phyloP scores from a whole-genome alignment of 2,113 vertebrate genomes.

The Peromyscus leucopus region DNA sequence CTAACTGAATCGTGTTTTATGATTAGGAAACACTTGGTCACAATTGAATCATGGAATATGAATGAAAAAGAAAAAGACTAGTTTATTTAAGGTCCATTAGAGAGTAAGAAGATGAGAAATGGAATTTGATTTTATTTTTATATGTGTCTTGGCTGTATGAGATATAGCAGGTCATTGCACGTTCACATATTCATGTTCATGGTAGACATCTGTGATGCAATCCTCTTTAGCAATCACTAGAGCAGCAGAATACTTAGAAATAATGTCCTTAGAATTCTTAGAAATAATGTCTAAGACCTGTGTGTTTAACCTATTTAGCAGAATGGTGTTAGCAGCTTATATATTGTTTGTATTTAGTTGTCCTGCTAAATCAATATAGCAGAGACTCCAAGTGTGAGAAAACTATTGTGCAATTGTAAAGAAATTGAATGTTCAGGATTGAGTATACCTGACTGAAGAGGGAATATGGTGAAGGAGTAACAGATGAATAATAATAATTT shows the following conservation, averaged over 20 bases:
- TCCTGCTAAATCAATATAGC: neutral
- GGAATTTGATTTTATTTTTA: neutral
- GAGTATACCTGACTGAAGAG: neutral
- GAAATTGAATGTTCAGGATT: neutral
- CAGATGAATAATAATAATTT: neutral
- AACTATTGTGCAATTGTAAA: neutral
- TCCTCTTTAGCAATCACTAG: neutral
- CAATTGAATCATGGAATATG: neutral
- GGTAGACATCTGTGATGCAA: neutral
- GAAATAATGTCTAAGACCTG: neutral
- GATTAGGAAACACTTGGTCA: neutral
- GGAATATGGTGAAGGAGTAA: neutral
- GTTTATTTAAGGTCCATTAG: neutral
- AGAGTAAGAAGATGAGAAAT: neutral
- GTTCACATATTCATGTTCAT: neutral
- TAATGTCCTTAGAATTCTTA: neutral
- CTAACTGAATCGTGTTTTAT: neutral
- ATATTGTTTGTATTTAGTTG: neutral
- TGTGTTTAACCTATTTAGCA: neutral
- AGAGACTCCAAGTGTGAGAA: neutral
- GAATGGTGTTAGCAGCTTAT: neutral
- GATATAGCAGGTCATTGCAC: neutral
- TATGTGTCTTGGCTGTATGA: neutral
- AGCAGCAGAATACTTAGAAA: neutral
- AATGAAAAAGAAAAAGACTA: neutral